These are phyloP conservation scores for Carettochelys insculpta DNA, from an alignment of 2,113 vertebrate genomes.

Conservation along the genomic window DNA sequence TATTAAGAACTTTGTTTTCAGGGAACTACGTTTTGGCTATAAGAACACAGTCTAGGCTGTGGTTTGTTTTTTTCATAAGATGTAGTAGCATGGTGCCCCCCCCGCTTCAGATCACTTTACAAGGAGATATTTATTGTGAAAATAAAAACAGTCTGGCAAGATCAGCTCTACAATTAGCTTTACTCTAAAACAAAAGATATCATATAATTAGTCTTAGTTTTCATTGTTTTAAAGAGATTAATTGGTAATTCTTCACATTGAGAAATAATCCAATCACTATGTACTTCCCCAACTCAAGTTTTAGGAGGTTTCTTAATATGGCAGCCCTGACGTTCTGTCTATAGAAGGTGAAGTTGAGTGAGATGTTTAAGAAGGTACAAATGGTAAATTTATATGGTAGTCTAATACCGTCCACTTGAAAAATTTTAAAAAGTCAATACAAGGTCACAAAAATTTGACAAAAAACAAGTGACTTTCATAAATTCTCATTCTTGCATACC, in stretches of 20 bases:
- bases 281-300: background rate
- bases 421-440: background rate
- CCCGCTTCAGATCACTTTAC: background rate
- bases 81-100: background rate
- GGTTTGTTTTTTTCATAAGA: rapidly evolving
- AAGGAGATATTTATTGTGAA: background rate
- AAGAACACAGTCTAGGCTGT: background rate
- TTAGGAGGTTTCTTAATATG: background rate
- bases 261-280: background rate
- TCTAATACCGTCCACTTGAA: background rate
- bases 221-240: background rate
- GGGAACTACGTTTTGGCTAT: background rate
- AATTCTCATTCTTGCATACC: background rate
- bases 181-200: background rate
- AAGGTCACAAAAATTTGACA: background rate
- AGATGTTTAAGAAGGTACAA: too few relatives aligned
- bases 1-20: background rate
- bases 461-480: background rate
- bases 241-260: background rate
- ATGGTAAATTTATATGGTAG: background rate
- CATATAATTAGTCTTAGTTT: background rate
- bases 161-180: background rate
- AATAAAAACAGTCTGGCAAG: background rate
- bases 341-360: background rate
- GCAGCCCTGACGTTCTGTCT: background rate